phyloP scores from a whole-genome alignment of 2,113 vertebrate species.

The Mastomys natalensis region DNA sequence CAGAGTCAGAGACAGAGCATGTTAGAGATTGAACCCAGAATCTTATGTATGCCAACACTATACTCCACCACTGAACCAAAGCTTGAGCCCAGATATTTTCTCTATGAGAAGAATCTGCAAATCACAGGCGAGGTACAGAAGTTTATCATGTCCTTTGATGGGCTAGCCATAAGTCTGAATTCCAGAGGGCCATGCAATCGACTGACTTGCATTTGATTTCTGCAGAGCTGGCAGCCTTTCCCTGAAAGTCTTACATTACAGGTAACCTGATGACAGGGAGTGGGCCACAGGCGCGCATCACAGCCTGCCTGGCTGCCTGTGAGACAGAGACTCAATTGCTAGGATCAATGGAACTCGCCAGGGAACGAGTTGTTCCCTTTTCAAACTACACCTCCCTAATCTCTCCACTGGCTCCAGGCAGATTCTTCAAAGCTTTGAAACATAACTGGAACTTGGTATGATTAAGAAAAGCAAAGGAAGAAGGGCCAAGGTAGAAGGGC shows the following conservation, averaged over 20 bases:
- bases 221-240: conserved; percentile 69
- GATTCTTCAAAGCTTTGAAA: conserved; percentile 76
- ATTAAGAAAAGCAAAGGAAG: neutral
- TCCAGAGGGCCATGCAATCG: conserved; percentile 43
- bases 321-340: conserved; percentile 2
- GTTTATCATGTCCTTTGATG: conserved; percentile 69
- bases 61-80: neutral
- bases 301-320: neutral
- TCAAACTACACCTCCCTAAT: conserved; percentile 69
- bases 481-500: conserved; percentile 40
- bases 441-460: conserved; percentile 65
- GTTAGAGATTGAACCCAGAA: neutral
- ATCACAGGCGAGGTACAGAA: conserved; percentile 32
- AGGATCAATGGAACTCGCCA: conserved; percentile 62
- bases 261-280: conserved; percentile 77
- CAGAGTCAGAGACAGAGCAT: neutral
- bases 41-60: neutral
- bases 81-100: neutral
- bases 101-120: conserved; percentile 63
- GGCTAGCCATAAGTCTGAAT: conserved; percentile 67
- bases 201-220: conserved; percentile 71
- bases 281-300: conserved; percentile 56
- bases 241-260: conserved; percentile 78
- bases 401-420: conserved; percentile 67
- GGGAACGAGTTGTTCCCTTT: conserved; percentile 73